phyloP scores from a whole-genome alignment of 1,140 invertebrate genomes.

The Gonatopus flavifemur region DNA sequence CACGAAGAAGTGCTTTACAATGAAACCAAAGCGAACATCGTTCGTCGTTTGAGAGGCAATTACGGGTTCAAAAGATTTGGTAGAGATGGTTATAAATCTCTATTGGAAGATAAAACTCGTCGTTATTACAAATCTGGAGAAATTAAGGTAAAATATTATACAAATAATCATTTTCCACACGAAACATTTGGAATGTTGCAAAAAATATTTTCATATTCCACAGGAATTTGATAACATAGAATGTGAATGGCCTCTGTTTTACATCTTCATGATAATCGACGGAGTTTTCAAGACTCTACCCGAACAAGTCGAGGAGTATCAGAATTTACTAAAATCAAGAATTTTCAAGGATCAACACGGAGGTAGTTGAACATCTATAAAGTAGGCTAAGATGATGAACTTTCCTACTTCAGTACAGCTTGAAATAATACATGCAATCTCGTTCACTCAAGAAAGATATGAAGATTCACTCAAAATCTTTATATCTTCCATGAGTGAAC shows the following conservation, averaged over 20 bases:
- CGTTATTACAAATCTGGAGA: constrained; percentile 73
- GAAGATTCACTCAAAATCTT: too few relatives aligned
- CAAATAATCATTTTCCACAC: not conserved
- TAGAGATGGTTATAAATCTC: constrained; percentile 93
- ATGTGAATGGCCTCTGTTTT: constrained; percentile 98
- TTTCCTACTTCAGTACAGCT: too few relatives aligned
- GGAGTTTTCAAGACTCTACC: constrained; percentile 86
- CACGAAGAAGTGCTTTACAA: constrained; percentile 89
- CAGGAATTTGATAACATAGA: constrained; percentile 95
- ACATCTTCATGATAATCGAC: constrained; percentile 94
- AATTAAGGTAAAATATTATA: constrained; percentile 67
- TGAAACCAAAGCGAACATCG: constrained; percentile 86
- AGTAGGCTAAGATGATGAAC: too few relatives aligned
- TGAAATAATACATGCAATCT: too few relatives aligned
- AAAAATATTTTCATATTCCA: constrained; percentile 18
- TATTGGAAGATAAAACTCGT: constrained; percentile 78
- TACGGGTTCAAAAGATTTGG: constrained; percentile 94
- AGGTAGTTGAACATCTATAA: constrained; percentile 57
- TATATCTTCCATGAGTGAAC: too few relatives aligned
- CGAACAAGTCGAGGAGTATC: constrained; percentile 92
- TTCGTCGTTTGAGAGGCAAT: constrained; percentile 81
- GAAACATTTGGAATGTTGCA: not conserved
- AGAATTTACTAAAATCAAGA: constrained; percentile 76
- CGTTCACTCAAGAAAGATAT: too few relatives aligned
- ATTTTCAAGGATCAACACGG: constrained; percentile 78